These are phyloP conservation scores for Crypturellus tataupa DNA, from an alignment of 2,797 vertebrate species.

Conservation along the genomic window DNA sequence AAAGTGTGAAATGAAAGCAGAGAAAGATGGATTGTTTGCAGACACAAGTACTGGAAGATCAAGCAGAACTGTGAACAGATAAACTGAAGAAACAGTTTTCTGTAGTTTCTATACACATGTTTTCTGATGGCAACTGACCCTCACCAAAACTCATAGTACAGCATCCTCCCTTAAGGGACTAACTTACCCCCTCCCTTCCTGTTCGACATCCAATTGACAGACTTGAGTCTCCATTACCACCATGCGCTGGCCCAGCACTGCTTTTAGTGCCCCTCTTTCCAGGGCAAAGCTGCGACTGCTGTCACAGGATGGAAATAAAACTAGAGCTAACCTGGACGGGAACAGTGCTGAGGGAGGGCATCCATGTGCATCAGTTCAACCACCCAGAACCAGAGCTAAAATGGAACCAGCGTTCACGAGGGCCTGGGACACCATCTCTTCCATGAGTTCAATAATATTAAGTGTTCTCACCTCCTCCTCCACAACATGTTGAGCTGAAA, in stretches of 20 bases:
- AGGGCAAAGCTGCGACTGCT: background rate
- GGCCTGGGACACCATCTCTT: background rate
- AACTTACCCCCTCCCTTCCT: background rate
- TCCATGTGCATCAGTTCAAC: no score
- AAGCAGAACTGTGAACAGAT: background rate
- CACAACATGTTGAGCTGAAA: background rate
- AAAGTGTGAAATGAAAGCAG: background rate
- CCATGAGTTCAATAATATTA: background rate
- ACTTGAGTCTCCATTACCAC: background rate
- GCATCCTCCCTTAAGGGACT: background rate
- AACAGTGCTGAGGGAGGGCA: background rate
- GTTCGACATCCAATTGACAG: rapidly evolving
- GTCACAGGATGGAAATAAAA: background rate
- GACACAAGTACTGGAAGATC: background rate
- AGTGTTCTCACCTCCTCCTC: background rate
- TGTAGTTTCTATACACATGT: background rate
- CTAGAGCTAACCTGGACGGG: background rate
- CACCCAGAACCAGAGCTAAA: background rate
- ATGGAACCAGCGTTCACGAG: no score
- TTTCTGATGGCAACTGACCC: background rate
- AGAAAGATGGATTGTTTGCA: background rate
- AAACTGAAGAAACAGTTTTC: background rate
- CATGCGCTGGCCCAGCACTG: background rate
- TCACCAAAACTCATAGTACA: rapidly evolving
- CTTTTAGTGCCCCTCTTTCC: background rate